A percentile compares a stretch with the other conserved stretches of the same genome.
Evolutionary conservation across 2,113 vertebrate species (phyloP).

Genomic region (Syrmaticus mikado): DNA sequence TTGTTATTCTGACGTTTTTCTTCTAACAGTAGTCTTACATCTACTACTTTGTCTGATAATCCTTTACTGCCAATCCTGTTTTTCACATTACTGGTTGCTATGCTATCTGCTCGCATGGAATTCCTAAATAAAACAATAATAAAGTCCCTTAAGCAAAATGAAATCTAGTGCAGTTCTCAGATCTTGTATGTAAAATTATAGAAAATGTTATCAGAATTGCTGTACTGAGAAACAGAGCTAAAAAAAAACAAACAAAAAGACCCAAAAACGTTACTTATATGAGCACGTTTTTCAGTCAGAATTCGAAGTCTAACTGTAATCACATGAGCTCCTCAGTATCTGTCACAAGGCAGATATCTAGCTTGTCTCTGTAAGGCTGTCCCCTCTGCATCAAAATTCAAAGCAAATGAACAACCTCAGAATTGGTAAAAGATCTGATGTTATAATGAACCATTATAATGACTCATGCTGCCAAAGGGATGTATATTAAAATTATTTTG

Average conservation of each 20-base stretch:
- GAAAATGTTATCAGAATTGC: background rate
- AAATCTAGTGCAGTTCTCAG: background rate
- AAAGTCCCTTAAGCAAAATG: background rate
- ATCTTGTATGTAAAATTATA: background rate
- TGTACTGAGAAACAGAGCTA: background rate
- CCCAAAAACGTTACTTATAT: background rate
- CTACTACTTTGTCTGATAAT: slow-evolving; percentile 83
- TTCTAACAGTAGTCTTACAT: slow-evolving; percentile 92
- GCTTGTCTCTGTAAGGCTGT: background rate
- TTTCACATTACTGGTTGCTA: slow-evolving; percentile 83
- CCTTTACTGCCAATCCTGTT: slow-evolving; percentile 90
- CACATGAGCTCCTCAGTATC: background rate
- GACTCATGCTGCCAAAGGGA: background rate
- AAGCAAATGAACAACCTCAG: background rate
- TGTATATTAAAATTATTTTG: background rate
- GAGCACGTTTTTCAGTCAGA: background rate
- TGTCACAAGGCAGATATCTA: background rate
- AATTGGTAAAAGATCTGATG: background rate
- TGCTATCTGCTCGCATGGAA: slow-evolving; percentile 82
- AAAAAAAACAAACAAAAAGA: background rate
- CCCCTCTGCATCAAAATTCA: background rate
- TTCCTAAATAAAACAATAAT: slow-evolving; percentile 71
- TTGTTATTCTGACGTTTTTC: slow-evolving; percentile 90
- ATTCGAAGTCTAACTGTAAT: background rate
- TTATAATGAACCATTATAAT: background rate